Evolutionary conservation across 2,113 vertebrate species (phyloP), one percentile per base, ranked within the genome.

Genomic region (Sigmodon hispidus): DNA sequence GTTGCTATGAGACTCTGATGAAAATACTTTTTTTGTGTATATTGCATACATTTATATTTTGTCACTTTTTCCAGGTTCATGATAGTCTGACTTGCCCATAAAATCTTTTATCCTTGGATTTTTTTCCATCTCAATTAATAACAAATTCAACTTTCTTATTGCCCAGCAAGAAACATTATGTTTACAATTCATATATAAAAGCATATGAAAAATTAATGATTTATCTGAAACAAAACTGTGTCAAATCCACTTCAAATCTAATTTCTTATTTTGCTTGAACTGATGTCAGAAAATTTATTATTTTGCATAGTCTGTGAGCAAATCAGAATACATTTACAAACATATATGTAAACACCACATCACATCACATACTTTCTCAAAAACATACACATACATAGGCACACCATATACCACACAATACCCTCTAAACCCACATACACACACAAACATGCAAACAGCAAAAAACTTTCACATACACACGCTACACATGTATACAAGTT

Each of bases 321-420:
- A 67, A 48, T 0, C 12, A n/a, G 34, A 10, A 57, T 81, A 57
- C 5, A 10, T 22, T 3, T 1, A n/a, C 21, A n/a, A 3, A 22
- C 10, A 57, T 5, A n/a, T 9, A 57, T 8, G 11, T 0, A 22
- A 4, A 26, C 16, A 34, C 2, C 29, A 50, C 7, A 34, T 3
- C 10, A 26, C 26, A 76, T 50, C 22, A 29, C 26, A 50, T 16
- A 45, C 24, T 45, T 26, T 45, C 43, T 45, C 40, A 13, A 2
- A 45, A 2, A 45, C 21, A 43, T 22, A 43, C 3, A 69, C 5
- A 21, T 6, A 73, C 72, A 75, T 43, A 26, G 10, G 45, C 24
- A 31, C 75, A 50, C 29, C 6, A 52, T 12, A 19, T 3, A 9
- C 7, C 22, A 75, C 1, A 29, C 43, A 29, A n/a, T n/a, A n/a